Evolutionary conservation across 2,797 vertebrate genomes (phyloP), one percentile per base, ranked within the genome.

Genomic region (Amblyraja radiata): DNA sequence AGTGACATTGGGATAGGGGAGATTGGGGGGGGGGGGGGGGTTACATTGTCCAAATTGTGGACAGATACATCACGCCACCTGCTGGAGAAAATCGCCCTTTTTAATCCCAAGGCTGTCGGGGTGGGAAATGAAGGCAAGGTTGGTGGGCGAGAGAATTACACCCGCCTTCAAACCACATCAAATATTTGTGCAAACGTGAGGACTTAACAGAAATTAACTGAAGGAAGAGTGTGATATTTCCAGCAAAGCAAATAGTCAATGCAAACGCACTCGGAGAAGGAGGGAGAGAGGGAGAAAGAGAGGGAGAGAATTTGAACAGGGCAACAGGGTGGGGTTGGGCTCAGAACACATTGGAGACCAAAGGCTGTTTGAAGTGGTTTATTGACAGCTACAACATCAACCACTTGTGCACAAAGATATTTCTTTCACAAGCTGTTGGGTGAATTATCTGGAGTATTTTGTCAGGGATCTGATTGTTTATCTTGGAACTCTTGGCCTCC

Each of bases 41-140:
- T 11, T 36, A 88, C n/a, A 10, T 23, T 18, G 21, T 68, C 84
- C 61, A 88, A 68, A 9, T 7, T 21, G 16, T 88, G 63, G n/a
- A n/a, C 68, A 88, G 84, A 7, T 88, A 8, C 9, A 68, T 88
- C n/a, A 21, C 84, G 84, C 84, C 84, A 88, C 84, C 84, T 88
- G 84, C 84, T 88, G 84, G 84, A 88, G n/a, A 23, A 6, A 18
- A 88, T 65, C 7, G 9, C 16, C 61, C 8, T 8, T 58, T 18
- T 68, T 54, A 54, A 54, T 36, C 68, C 28, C 3, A 32, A 21
- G 61, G 32, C n/a, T 28, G 61, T 68, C 84, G 0, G 14, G n/a
- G 23, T 1, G 10, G 14, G 9, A 36, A 14, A 32, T 7, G 21
- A 63, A 88, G n/a, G 63, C 84, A 68, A 10, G 36, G 39, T 32